Base-by-base conservation (phyloP, 92 coral and sea anemone genomes). In the Paragorgia papillata region DNA sequence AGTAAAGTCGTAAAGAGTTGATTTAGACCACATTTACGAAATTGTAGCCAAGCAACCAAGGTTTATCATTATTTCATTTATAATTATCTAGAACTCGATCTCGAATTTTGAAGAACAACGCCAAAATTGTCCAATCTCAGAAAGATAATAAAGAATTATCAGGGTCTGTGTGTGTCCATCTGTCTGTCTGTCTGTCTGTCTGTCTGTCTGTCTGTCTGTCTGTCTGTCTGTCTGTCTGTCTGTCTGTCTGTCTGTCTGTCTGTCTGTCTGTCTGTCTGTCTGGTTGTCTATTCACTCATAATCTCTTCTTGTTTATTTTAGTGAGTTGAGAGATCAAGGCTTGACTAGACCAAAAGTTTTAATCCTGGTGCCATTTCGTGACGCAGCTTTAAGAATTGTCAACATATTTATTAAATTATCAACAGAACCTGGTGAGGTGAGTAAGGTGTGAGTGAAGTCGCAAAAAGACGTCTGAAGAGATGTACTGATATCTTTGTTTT, bases 261-360 rank as follows among this genome's bases (percentile, higher is more conserved):
- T n/a, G n/a, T n/a, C n/a, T n/a, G n/a, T n/a, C n/a, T n/a, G n/a
- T n/a, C n/a, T n/a, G n/a, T n/a, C n/a, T n/a, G n/a, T n/a, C n/a
- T n/a, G n/a, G n/a, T n/a, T n/a, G n/a, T n/a, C n/a, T n/a, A n/a
- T n/a, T n/a, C n/a, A n/a, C n/a, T n/a, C n/a, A n/a, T n/a, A n/a
- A n/a, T n/a, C n/a, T n/a, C n/a, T n/a, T n/a, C n/a, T 7, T 76
- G 18, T 48, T 6, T 1, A n/a, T 59, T 22, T 5, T 61, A 92
- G 97, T 69, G 97, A 92, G 51, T 79, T 59, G 50, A 84, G 97
- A 21, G 97, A 92, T 67, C 97, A 90, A 51, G 97, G 97, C 48
- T 85, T 93, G 26, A 90, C 97, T 26, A 88, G 97, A 79, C 97
- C 97, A 32, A 93, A 93, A 75, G 88, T 93, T 1, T 57, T 93